Base-by-base conservation (phyloP, 2,113 vertebrate species). In the Pelusios castaneus region DNA sequence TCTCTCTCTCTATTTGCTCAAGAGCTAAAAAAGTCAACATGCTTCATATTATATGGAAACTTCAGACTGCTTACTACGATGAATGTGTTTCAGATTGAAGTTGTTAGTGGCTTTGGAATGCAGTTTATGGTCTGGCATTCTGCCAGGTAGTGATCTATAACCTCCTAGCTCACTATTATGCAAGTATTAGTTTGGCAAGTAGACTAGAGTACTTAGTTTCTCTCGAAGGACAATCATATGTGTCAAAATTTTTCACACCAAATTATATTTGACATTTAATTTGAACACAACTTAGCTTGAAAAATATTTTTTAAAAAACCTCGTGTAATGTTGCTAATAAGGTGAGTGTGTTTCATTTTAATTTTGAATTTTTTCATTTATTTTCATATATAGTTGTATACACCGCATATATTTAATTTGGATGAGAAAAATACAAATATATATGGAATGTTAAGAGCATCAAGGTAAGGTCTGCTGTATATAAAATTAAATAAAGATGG, bases 251-350 rank as follows among this genome's bases (percentile, higher is more conserved):
- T 52, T 93, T 88, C 96, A 92, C 51, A 91, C 29, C 88, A 97
- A 97, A 98, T 97, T 97, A 93, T 91, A 89, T 95, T 97, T 98
- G 97, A 97, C 96, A 97, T 97, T 96, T 97, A 95, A 97, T 98
- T 98, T 97, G 88, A 98, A 94, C 84, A 79, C 92, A 92, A 84
- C 75, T 97, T 97, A 94, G 85, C 76, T 88, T 91, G 89, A 97
- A 97, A 98, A 97, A 93, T 94, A 97, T 96, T 91, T 96, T 91
- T 3, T 22, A 95, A 96, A 85, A 73, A 24, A 82, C 96, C 88
- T 83, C 84, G 85, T 95, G 67, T 91, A 80, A 76, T 84, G 90
- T 85, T 95, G 82, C 49, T 85, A 89, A 81, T 96, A 88, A 93
- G 83, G 55, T 25, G 79, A 93, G 47, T 54, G 3, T 3, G 52